Conservation (phyloP, 1,140 invertebrate species). For the Nephila pilipes region DNA sequence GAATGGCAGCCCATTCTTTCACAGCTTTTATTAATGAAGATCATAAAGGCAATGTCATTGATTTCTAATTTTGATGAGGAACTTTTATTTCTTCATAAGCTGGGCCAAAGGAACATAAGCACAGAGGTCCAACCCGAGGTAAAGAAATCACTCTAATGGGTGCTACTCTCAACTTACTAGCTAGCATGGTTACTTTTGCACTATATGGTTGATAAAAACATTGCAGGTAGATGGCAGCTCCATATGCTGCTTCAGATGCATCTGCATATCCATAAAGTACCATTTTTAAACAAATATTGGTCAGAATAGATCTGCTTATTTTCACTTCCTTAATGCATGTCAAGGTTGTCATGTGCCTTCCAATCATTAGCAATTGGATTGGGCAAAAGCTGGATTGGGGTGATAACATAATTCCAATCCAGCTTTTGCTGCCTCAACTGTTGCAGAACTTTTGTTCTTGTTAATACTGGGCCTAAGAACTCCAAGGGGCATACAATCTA, state of each 20-base stretch:
- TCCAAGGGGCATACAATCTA: not conserved
- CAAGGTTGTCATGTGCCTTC: not conserved
- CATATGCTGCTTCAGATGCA: not conserved
- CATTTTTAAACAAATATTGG: not conserved
- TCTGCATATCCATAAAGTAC: not conserved
- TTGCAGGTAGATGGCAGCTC: not conserved
- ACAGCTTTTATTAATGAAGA: not conserved
- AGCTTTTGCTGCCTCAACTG: not conserved
- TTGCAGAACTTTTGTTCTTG: not conserved
- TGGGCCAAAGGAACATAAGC: not conserved
- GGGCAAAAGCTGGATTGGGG: too few relatives aligned
- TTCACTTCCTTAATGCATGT: not conserved
- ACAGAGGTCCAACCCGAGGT: not conserved
- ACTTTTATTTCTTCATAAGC: not conserved
- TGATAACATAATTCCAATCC: not conserved
- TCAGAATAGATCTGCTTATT: not conserved
- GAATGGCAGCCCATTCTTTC: not conserved
- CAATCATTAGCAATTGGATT: not conserved
- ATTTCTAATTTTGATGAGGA: not conserved
- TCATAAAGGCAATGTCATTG: not conserved
- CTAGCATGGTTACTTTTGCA: not conserved
- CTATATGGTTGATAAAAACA: not conserved
- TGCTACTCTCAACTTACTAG: too few relatives aligned
- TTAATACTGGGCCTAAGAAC: not conserved
- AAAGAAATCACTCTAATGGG: conserved; percentile 36